phyloP scores from a whole-genome alignment of 1,140 invertebrate genomes.

The Drosophila pachea region DNA sequence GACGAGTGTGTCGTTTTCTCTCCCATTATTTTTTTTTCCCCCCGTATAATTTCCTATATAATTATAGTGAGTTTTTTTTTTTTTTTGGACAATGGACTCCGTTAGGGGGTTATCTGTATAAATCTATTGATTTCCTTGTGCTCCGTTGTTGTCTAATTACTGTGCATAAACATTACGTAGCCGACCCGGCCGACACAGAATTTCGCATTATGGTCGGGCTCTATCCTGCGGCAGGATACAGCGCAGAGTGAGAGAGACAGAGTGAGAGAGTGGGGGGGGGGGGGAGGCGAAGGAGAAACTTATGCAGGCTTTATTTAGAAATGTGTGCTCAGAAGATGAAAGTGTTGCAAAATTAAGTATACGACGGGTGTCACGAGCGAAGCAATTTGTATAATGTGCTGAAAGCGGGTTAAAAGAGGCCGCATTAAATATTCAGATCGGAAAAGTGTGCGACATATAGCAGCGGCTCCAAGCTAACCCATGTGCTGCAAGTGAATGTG shows the following conservation, averaged over 20 bases:
- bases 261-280: no score
- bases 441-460: neutral
- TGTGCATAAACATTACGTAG: conserved; percentile 44
- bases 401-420: neutral
- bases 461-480: no score
- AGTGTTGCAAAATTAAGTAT: conserved; percentile 29
- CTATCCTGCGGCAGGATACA: conserved; percentile 26
- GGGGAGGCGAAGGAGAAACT: conserved; percentile 1
- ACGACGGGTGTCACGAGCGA: conserved; percentile 1
- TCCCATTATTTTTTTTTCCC: conserved; percentile 3
- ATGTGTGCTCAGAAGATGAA: neutral
- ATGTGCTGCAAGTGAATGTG: no score
- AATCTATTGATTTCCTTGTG: conserved; percentile 39
- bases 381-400: conserved; percentile 2
- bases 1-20: conserved; percentile 17
- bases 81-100: neutral
- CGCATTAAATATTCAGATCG: neutral
- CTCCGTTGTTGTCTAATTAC: conserved; percentile 39
- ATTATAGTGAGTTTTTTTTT: neutral
- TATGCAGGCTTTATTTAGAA: conserved; percentile 6
- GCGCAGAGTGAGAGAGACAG: no score
- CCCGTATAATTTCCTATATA: neutral
- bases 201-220: conserved; percentile 36
- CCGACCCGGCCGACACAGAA: conserved; percentile 31
- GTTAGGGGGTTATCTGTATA: neutral